Base-by-base conservation (phyloP, 30 jellyfish, hydroid and myxozoan genomes). In the Calvadosia cruxmelitensis region DNA sequence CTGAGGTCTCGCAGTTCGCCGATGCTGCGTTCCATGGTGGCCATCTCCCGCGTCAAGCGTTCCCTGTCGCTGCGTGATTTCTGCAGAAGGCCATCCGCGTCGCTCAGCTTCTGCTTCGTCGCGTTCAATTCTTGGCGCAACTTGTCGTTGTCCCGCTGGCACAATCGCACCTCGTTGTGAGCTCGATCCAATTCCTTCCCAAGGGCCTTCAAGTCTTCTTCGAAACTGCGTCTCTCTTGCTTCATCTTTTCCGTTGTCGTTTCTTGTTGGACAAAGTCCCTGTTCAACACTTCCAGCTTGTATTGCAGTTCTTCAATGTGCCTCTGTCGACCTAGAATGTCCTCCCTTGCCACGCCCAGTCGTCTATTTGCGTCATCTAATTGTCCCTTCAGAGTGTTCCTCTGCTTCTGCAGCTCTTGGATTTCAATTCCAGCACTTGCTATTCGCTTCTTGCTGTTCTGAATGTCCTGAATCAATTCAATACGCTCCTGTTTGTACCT, bases 251-350 rank as follows among this genome's bases (percentile, higher is more conserved):
- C 98, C 63, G 81, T 35, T 71, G 77, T 61, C 3, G 92, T 53
- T 33, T 89, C 98, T 1, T 85, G 84, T 74, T 89, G 95, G 12
- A 89, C 64, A 51, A 53, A 73, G 27, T 89, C 98, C 66, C 95
- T 90, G 15, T 73, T 34, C 75, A 78, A 23, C 12, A 92, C 93
- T 42, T 89, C 95, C 31, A 69, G 66, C 82, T 89, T 89, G 83
- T 82, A 81, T 48, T 89, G 98, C 68, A 89, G 79, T 51, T 89
- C 98, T 36, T 89, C 98, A 31, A 89, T 48, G 28, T 71, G 78
- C 30, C 95, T 68, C 66, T 89, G 98, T 52, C 92, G 71, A 16
- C 35, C 76, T 49, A 68, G 80, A 28, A 82, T 71, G 49, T 89
- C 98, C 2, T 89, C 95, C 3, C 82, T 89, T 52, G 94, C 80